phyloP scores from a whole-genome alignment of 2,888 invertebrate genomes.

The Drosophila prolongata region DNA sequence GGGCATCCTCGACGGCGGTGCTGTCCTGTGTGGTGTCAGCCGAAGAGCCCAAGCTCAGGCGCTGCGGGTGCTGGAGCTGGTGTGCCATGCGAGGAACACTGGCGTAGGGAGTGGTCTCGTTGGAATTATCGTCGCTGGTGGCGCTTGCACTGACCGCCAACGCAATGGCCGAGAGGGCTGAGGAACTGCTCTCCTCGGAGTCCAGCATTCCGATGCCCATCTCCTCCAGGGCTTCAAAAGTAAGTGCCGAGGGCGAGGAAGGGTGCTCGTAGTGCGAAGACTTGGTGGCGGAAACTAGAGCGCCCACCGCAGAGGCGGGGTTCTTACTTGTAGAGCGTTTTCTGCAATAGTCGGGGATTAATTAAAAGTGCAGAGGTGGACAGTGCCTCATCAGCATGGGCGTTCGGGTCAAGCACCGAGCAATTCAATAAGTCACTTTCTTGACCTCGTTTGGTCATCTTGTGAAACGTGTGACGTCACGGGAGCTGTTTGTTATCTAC shows the following conservation, averaged over 20 bases:
- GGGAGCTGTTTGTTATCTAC: background rate
- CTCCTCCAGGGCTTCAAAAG: slow-evolving; percentile 83
- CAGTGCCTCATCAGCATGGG: slow-evolving; percentile 49
- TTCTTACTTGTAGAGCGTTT: slow-evolving; percentile 76
- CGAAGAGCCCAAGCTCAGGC: slow-evolving; percentile 55
- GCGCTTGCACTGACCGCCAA: slow-evolving; percentile 70
- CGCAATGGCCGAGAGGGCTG: slow-evolving; percentile 78
- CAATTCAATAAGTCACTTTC: slow-evolving; percentile 40
- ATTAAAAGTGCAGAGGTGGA: slow-evolving; percentile 44
- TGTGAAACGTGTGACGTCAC: slow-evolving; percentile 56
- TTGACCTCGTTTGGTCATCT: slow-evolving; percentile 49
- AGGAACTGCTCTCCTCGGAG: slow-evolving; percentile 85
- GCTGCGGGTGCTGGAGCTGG: slow-evolving; percentile 68
- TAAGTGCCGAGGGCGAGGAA: slow-evolving; percentile 68
- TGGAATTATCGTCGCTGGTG: slow-evolving; percentile 82
- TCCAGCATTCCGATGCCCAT: slow-evolving; percentile 87
- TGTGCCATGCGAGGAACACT: slow-evolving; percentile 78
- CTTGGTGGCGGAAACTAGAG: slow-evolving; percentile 61
- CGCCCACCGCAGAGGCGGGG: slow-evolving; percentile 42
- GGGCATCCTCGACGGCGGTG: slow-evolving; percentile 63
- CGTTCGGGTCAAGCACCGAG: slow-evolving; percentile 73
- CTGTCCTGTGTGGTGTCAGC: slow-evolving; percentile 68
- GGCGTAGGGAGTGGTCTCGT: slow-evolving; percentile 80
- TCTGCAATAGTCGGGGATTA: slow-evolving; percentile 53
- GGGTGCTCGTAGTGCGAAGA: slow-evolving; percentile 63